Base-by-base conservation (phyloP, 2,888 invertebrate genomes). In the Epicampocera succincta region DNA sequence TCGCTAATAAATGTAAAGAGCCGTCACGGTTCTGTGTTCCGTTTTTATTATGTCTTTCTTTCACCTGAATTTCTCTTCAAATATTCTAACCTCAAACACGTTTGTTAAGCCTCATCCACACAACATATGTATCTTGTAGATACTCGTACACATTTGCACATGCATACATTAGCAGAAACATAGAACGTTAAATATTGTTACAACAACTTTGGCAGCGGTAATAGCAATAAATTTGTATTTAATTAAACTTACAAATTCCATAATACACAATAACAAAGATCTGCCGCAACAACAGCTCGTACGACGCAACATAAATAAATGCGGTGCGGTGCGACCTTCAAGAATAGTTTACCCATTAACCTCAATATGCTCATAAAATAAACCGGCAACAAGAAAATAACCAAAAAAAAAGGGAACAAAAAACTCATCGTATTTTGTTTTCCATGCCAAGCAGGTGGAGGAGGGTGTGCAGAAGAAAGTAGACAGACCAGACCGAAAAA, bases 271-370 rank as follows among this genome's bases (percentile, higher is more conserved):
- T n/a, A 65, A 38, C 33, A 71, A 21, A 38, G 13, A 25, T 17
- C 56, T 17, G n/a, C 17, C 13, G 13, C 38, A 6, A 21, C 21
- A 65, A 12, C 38, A 17, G 33, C 12, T 21, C 29, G 19, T 44
- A 8, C 38, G 5, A 12, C 21, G 12, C 44, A 58, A 21, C 33
- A 61, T 13, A 58, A 38, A 44, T 54, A 76, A 76, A 61, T 76
- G 63, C 52, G 38, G 11, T 69, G 60, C 82, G 82, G 11, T 69
- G 60, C 82, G 82, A 82, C 82, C 82, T 82, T 82, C 82, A 82
- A 78, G 71, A 78, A 71, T 75, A 82, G 78, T 71, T 78, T 78
- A 82, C 78, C 78, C 82, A 82, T 78, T 82, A 82, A 82, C 82
- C 82, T 82, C 74, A 82, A 82, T 82, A 78, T 13, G 58, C 25